phyloP scores from a whole-genome alignment of 53 echinoderm and acorn worm species.

The Paracentrotus lividus region DNA sequence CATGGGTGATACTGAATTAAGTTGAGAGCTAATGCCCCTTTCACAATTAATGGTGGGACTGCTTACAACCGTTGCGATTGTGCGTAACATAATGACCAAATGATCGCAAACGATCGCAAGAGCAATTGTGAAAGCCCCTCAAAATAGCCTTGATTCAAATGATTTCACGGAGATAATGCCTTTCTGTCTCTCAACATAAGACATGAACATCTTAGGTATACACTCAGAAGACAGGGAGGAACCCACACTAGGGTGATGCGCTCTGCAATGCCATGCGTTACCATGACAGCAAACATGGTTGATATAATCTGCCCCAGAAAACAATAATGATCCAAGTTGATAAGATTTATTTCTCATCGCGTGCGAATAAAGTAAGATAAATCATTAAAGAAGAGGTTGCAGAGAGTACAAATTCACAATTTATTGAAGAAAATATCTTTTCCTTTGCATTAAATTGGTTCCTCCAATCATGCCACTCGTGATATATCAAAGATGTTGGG shows the following conservation, averaged over 20 bases:
- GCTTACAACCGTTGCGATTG: too few species aligned
- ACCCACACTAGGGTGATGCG: neutral
- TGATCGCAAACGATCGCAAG: too few species aligned
- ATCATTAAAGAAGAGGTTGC: neutral
- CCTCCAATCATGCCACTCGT: too few species aligned
- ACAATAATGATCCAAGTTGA: slow-evolving; percentile 17
- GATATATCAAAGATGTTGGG: too few species aligned
- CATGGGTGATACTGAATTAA: slow-evolving; percentile 2
- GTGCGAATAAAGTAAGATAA: neutral
- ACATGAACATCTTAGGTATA: too few species aligned
- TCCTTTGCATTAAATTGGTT: too few species aligned
- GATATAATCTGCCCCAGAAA: slow-evolving; percentile 29
- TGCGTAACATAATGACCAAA: too few species aligned
- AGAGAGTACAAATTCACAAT: neutral
- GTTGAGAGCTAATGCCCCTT: too few species aligned
- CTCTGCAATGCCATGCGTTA: neutral
- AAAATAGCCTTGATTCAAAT: too few species aligned
- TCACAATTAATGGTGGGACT: too few species aligned
- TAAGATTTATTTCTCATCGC: slow-evolving; percentile 22
- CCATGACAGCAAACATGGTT: slow-evolving; percentile 13
- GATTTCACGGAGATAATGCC: too few species aligned
- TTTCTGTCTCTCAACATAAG: neutral
- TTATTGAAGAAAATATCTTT: neutral
- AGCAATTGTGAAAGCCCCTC: too few species aligned
- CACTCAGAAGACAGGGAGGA: neutral